phyloP scores from a whole-genome alignment of 1,140 invertebrate species.

The Mactra quadrangularis region DNA sequence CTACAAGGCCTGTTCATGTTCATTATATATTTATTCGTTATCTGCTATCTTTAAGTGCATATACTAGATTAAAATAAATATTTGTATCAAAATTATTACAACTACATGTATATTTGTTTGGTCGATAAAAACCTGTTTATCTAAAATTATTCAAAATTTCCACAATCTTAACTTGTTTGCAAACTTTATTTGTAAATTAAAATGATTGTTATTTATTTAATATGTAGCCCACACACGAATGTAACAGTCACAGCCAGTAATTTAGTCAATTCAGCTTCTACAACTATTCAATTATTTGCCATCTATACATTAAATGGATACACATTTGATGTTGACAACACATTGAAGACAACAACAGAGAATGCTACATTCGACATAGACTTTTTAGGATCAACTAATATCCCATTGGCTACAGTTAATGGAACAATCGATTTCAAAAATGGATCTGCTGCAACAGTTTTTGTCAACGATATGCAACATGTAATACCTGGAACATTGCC shows the following conservation, averaged over 20 bases:
- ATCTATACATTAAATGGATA: constrained; percentile 3
- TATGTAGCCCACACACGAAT: constrained; percentile 14
- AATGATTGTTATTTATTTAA: too few species aligned
- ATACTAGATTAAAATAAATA: too few species aligned
- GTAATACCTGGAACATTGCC: neutral
- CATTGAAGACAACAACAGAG: neutral
- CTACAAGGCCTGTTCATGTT: too few species aligned
- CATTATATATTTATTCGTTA: too few species aligned
- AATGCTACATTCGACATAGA: neutral
- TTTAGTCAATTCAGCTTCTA: neutral
- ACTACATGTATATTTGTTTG: too few species aligned
- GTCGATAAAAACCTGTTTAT: too few species aligned
- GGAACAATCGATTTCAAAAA: neutral
- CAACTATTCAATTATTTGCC: neutral
- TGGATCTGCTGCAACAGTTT: neutral
- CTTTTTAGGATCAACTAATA: neutral
- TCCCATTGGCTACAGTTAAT: neutral
- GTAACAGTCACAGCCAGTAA: constrained; percentile 5
- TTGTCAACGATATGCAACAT: neutral
- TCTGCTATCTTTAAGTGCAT: too few species aligned
- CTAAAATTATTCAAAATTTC: too few species aligned
- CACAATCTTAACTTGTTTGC: too few species aligned
- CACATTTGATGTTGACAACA: neutral
- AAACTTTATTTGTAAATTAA: too few species aligned
- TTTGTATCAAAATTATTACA: too few species aligned